Conservation (phyloP, 2,797 vertebrate genomes). For the Paguma larvata region DNA sequence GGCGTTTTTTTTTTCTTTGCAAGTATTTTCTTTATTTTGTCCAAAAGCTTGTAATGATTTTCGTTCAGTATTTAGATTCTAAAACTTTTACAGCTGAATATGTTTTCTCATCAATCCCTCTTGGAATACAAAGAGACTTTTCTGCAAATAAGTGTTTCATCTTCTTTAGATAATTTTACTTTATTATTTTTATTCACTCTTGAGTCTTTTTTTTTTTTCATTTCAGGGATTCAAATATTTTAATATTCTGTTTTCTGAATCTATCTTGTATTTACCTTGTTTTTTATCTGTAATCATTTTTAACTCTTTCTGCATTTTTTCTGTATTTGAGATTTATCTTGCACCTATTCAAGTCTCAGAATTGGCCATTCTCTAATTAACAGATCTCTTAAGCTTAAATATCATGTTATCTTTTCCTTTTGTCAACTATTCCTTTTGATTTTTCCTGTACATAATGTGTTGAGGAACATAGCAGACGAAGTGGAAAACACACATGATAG, state of each 20-base stretch:
- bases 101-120: not conserved
- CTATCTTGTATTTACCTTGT: not conserved
- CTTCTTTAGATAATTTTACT: not conserved
- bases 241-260: not conserved
- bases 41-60: not conserved
- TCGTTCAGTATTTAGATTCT: not conserved
- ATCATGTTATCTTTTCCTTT: not conserved
- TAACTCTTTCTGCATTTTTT: not conserved
- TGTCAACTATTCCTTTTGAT: not conserved
- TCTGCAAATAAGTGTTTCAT: not conserved
- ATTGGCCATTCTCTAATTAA: not conserved
- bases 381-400: not conserved
- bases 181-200: constrained; percentile 31
- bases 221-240: not conserved
- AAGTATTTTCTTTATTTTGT: not conserved
- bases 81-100: not conserved
- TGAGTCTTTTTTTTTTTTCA: not conserved
- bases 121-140: not conserved
- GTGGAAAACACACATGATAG: not conserved
- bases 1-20: not conserved
- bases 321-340: not conserved
- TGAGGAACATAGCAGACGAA: not conserved
- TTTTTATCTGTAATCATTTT: not conserved
- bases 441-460: not conserved
- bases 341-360: not conserved